Evolutionary conservation across 2,797 vertebrate species (phyloP), one percentile per base, ranked within the genome.

Genomic region (Poliocrania exsul): DNA sequence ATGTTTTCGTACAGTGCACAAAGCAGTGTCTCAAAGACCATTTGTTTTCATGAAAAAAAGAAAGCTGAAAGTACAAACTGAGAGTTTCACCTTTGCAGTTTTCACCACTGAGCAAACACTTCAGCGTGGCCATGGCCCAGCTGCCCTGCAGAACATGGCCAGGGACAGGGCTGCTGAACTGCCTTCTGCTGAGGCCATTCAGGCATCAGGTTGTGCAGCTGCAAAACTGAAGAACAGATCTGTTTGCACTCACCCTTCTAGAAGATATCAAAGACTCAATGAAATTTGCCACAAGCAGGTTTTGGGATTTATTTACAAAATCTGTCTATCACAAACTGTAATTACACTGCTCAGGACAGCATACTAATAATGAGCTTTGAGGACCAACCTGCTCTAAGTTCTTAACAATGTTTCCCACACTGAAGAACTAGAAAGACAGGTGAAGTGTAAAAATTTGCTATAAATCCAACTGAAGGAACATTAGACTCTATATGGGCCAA

Each of bases 131-230:
- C 28, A 2, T 0, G n/a, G 2, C 47, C 31, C 84, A 49, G 35
- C 20, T 24, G 40, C 56, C 49, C 29, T 42, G 54, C 40, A 12
- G 10, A 20, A 40, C 46, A 10, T 4, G 0, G 0, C 4, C 20
- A 0, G 11, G 6, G 0, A 2, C 33, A 4, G 10, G 4, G 40
- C 5, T 38, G 37, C 61, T 31, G 81, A 51, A 4, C 0, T 3
- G 1, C 42, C 26, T 71, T 53, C 16, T 44, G 53, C 18, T 47
- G 17, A 1, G 9, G 38, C 18, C 40, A 8, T 1, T 49, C 37
- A 73, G 38, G 13, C 78, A 33, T 3, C 44, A 47, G 12, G 12
- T 40, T 73, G 67, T 77, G 75, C 56, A 78, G 16, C 16, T 20
- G 18, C 37, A 66, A 37, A 86, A 70, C 0, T 29, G 58, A 84